Percentiles rank a stretch among this genome's conserved stretches.
These are phyloP conservation scores for Apamea crenata DNA, from an alignment of 2,888 invertebrate genomes.

Conservation along the genomic window DNA sequence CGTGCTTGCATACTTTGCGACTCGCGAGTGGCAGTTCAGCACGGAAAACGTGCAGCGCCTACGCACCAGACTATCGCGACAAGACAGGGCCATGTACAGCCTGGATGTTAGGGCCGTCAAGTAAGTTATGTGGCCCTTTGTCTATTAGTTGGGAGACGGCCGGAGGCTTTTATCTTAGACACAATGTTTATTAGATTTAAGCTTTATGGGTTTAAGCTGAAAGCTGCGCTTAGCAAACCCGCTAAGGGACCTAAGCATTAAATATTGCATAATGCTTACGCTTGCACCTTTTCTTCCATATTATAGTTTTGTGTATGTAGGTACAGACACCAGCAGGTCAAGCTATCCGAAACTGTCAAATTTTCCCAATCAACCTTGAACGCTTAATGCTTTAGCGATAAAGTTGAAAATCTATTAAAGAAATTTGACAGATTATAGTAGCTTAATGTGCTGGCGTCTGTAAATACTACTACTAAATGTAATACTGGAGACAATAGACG, in stretches of 20 bases:
- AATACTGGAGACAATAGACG: no score
- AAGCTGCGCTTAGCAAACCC: neutral
- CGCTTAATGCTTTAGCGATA: no score
- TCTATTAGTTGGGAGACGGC: neutral
- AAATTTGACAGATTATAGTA: no score
- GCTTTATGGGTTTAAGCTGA: neutral
- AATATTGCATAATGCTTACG: no score
- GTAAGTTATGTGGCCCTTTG: slow-evolving; percentile 21
- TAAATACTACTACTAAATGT: no score
- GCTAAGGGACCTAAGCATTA: no score
- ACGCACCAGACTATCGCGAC: slow-evolving; percentile 24
- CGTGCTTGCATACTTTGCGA: slow-evolving; percentile 29
- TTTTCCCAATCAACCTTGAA: no score
- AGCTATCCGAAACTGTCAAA: no score
- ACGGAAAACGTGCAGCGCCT: slow-evolving; percentile 36
- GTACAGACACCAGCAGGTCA: no score
- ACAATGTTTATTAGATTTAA: neutral
- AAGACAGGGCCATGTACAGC: slow-evolving; percentile 46
- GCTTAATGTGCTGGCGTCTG: no score
- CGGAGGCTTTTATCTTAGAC: neutral
- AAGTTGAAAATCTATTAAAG: no score
- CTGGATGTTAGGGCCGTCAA: slow-evolving; percentile 45
- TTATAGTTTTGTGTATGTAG: neutral
- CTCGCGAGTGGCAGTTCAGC: slow-evolving; percentile 46
- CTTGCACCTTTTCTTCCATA: neutral